Evolutionary conservation across 2,113 vertebrate species (phyloP), one percentile per base, ranked within the genome.

Genomic region (Himantopus leucocephalus): DNA sequence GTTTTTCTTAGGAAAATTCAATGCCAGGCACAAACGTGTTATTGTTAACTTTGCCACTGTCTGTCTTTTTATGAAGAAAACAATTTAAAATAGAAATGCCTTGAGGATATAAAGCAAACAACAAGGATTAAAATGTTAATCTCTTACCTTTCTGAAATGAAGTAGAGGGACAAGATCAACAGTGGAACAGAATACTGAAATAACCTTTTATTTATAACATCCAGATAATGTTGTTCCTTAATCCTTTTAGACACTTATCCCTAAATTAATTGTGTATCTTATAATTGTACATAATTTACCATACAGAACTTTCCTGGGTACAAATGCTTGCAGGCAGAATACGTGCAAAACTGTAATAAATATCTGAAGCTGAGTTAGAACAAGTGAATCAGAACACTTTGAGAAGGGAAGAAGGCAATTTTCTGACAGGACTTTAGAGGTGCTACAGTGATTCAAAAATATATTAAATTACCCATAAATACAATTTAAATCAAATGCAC

Each of bases 231-330:
- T 76, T 76, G 41, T 60, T 66, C 55, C 12, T 94, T 97, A 94
- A 96, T 95, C 77, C 75, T 94, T 90, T 85, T 64, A 85, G 90
- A 58, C 52, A 85, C 78, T 87, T 92, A 92, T 90, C 90, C 80
- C 27, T 95, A 82, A 93, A 77, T 87, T 94, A 91, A 39, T 8
- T 88, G 73, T 80, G 4, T 43, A 76, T 94, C 43, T 85, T 88
- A 91, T 79, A 79, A 87, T 78, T 79, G 18, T 58, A 73, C 39
- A 29, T 78, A 82, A 95, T 72, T 89, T 60, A 3, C 12, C 9
- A 56, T 48, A 63, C 9, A 60, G 47, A 79, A 34, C 18, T 9
- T 82, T 75, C 18, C 62, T 62, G 26, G 41, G 32, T 70, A 81
- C 48, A 82, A 91, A 78, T 63, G 22, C 56, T 70, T 89, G 14